phyloP scores from a whole-genome alignment of 2,888 invertebrate species.

The Chrysolina americana region DNA sequence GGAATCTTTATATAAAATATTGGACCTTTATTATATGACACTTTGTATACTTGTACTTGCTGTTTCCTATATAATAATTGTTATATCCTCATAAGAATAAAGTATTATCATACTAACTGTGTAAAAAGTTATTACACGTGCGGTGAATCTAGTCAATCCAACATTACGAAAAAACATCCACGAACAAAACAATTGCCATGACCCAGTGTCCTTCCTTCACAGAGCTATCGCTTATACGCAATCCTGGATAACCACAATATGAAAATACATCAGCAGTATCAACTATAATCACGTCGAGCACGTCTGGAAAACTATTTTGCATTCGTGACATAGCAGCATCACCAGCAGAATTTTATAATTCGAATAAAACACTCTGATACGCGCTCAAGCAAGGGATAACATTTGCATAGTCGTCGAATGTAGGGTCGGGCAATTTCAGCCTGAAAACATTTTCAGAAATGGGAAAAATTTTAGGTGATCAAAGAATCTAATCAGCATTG shows the following conservation, averaged over 20 bases:
- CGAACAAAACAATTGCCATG: not conserved
- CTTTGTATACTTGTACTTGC: no score
- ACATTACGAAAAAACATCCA: not conserved
- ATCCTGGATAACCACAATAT: slow-evolving; percentile 11
- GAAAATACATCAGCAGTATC: slow-evolving; percentile 6
- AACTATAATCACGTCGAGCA: slow-evolving; percentile 24
- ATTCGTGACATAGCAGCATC: slow-evolving; percentile 16
- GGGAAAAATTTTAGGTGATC: not conserved
- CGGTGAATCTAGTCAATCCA: no score
- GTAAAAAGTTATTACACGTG: no score
- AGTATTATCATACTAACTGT: no score
- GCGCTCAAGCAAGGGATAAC: slow-evolving; percentile 15
- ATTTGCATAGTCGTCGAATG: slow-evolving; percentile 19
- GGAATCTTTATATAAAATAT: no score
- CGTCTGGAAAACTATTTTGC: slow-evolving; percentile 17
- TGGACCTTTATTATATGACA: no score
- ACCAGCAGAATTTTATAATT: slow-evolving; percentile 26
- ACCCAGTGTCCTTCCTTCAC: not conserved
- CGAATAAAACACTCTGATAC: slow-evolving; percentile 24
- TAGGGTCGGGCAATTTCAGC: not conserved
- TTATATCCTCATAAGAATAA: no score
- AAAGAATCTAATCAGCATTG: not conserved
- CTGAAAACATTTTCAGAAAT: not conserved
- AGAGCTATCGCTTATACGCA: not conserved
- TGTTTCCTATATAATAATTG: no score